phyloP scores from a whole-genome alignment of 2,888 invertebrate species.

The Heliconius aoede region DNA sequence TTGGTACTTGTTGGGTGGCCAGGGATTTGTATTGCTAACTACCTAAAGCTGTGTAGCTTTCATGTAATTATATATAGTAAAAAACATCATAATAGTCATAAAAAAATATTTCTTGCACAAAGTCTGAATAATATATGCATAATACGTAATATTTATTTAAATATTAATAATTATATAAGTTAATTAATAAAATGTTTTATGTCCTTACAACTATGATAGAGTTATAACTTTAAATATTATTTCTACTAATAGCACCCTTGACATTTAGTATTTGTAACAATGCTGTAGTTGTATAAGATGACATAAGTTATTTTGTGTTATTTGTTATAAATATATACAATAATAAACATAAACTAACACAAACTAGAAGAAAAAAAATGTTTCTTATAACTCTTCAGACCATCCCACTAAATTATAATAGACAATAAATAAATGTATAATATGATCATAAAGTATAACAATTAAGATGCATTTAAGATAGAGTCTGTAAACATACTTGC shows the following conservation, averaged over 20 bases:
- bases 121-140: not conserved
- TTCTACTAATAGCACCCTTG: slow-evolving; percentile 20
- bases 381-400: slow-evolving; percentile 1
- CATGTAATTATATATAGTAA: too few species aligned
- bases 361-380: not conserved
- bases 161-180: not conserved
- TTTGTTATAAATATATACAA: not conserved
- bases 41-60: too few species aligned
- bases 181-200: not conserved
- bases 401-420: not conserved
- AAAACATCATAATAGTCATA: too few species aligned
- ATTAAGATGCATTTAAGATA: slow-evolving; percentile 26
- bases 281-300: not conserved
- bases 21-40: too few species aligned
- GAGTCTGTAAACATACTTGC: slow-evolving; percentile 27
- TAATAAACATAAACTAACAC: not conserved
- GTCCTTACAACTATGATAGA: slow-evolving; percentile 10
- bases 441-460: not conserved
- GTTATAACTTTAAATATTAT: not conserved
- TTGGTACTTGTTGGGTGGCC: too few species aligned
- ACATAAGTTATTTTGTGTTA: not conserved
- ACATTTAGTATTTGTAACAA: slow-evolving; percentile 25
- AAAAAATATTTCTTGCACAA: too few species aligned
- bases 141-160: not conserved
- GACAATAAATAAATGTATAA: slow-evolving; percentile 1